Percentiles rank a stretch among this genome's conserved stretches.
Conservation (phyloP, 2,888 invertebrate species). For the Frankliniella fusca region DNA sequence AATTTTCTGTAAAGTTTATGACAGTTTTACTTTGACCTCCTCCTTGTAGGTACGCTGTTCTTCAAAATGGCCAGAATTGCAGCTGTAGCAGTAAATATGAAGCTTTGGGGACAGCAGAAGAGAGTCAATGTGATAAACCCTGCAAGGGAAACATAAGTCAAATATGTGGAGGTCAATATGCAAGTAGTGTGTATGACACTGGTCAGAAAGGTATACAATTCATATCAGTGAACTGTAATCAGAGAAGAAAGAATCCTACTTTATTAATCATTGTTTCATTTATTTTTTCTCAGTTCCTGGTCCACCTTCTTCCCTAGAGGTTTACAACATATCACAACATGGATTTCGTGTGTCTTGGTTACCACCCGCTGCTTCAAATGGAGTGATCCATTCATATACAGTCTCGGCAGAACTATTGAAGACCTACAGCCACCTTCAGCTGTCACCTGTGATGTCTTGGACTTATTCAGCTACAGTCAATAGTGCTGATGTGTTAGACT, state of each 20-base stretch:
- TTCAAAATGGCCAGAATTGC: constrained; percentile 50
- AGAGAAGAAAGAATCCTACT: constrained; percentile 25
- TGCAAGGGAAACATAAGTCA: constrained; percentile 60
- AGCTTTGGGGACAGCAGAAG: constrained; percentile 45
- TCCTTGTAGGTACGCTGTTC: constrained; percentile 49
- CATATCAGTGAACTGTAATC: constrained; percentile 13
- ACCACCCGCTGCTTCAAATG: constrained; percentile 50
- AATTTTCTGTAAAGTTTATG: neutral
- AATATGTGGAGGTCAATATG: constrained; percentile 63
- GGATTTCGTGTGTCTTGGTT: constrained; percentile 53
- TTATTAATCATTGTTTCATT: constrained; percentile 34
- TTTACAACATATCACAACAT: constrained; percentile 59
- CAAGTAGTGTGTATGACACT: constrained; percentile 66
- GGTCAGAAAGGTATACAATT: constrained; percentile 49
- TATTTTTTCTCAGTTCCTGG: constrained; percentile 57
- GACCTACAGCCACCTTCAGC: constrained; percentile 43
- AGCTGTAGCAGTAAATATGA: constrained; percentile 51
- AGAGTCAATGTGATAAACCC: constrained; percentile 51
- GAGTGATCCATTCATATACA: constrained; percentile 49
- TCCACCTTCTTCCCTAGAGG: constrained; percentile 60
- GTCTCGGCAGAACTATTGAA: constrained; percentile 45
- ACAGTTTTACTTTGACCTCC: neutral
- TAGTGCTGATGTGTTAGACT: constrained; percentile 46
- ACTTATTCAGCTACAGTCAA: constrained; percentile 44
- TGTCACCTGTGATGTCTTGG: constrained; percentile 42